Evolutionary conservation across 2,888 invertebrate genomes (phyloP), one percentile per base, ranked within the genome.

Genomic region (Formica aserva): DNA sequence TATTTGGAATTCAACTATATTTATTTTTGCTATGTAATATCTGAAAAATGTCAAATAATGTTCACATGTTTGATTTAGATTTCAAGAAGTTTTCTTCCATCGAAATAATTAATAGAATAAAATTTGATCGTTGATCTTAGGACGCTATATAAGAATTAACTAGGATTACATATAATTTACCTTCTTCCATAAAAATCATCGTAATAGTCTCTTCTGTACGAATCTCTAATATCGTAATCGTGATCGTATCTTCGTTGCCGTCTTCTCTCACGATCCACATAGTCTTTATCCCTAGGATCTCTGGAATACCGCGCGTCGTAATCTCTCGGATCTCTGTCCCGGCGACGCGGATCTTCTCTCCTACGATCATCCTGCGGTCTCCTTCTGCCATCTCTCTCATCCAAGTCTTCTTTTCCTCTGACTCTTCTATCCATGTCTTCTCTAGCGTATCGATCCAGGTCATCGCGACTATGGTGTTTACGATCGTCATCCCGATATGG

Each of bases 181-280:
- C 92, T 93, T 89, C 94, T 92, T 9, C 87, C 89, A 82, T 94
- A 94, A 84, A 93, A 89, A 92, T 94, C 94, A 57, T 94, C 94
- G 45, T 94, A 94, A 69, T 93, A 94, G 15, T 94, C 94, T 72
- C 94, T 90, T 35, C 94, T 90, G 15, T 92, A 94, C 9, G 92
- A 85, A 85, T 94, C 94, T 45, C 93, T 90, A 9, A 91, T 69
- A 85, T 94, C 94, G 63, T 92, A 94, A 82, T 94, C 94, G 18
- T 32, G 32, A 0, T 94, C 94, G 86, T 93, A 94, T 87, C 93
- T 90, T 85, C 94, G 91, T 0, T 90, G 85, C 75, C 93, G 92
- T 85, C 94, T 91, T 52, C 94, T 91, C 35, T 94, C 94, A 1
- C 92, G 92, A 85, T 94, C 94, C 2, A 91, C 60, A 76, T 92